These are phyloP conservation scores for Psilopsiagon aurifrons DNA, from an alignment of 2,113 vertebrate genomes.

Conservation along the genomic window DNA sequence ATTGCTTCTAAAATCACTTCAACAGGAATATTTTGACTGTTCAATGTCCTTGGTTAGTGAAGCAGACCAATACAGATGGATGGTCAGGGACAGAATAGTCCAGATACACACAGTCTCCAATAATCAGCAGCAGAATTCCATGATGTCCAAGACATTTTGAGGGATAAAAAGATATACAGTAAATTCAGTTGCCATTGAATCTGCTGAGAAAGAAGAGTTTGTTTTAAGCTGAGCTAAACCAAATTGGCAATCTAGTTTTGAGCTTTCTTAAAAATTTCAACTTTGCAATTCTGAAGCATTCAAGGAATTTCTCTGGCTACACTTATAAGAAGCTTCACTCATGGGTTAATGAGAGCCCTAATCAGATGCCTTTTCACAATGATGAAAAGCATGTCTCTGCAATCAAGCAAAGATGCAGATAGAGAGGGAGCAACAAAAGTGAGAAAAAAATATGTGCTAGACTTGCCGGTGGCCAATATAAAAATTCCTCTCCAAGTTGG, in stretches of 20 bases:
- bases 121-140: background rate
- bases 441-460: constrained; percentile 1
- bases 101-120: background rate
- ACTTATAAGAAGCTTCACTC: constrained; percentile 32
- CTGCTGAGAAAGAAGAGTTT: constrained; percentile 3
- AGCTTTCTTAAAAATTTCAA: constrained; percentile 31
- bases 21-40: background rate
- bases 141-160: background rate
- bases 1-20: background rate
- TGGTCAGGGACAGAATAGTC: background rate
- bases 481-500: constrained; percentile 10
- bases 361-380: constrained; percentile 69
- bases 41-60: background rate
- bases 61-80: background rate
- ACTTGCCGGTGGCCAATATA: constrained; percentile 33
- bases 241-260: background rate
- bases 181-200: constrained; percentile 2
- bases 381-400: constrained; percentile 53
- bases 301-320: constrained; percentile 57
- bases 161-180: background rate
- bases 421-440: background rate
- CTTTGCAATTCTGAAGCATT: constrained; percentile 55
- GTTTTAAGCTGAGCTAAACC: constrained; percentile 36
- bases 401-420: constrained; percentile 66
- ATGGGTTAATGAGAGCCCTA: constrained; percentile 59